A percentile compares a stretch with the other conserved stretches of the same genome.
These are phyloP conservation scores for Gephyroberyx darwinii DNA, from an alignment of 2,797 vertebrate genomes.

Conservation along the genomic window DNA sequence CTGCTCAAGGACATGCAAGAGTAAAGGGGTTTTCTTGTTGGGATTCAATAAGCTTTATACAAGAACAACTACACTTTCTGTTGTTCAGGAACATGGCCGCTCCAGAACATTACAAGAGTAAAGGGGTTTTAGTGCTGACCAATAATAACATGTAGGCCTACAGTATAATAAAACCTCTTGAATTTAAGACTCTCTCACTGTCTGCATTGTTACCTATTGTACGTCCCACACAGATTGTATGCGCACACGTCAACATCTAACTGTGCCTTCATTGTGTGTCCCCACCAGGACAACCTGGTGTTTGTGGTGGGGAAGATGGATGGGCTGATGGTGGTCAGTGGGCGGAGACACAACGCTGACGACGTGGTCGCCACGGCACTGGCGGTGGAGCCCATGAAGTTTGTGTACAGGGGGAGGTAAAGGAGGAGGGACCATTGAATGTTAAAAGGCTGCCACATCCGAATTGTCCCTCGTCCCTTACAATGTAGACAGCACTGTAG, in stretches of 20 bases:
- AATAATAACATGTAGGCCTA: too few relatives aligned
- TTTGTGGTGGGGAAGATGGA: conserved; percentile 96
- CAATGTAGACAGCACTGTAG: neutral
- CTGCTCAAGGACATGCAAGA: too few relatives aligned
- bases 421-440: conserved; percentile 29
- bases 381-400: conserved; percentile 98
- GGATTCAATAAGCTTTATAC: too few relatives aligned
- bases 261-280: conserved; percentile 29
- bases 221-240: neutral
- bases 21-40: too few relatives aligned
- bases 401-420: conserved; percentile 97
- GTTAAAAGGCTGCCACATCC: neutral
- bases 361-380: conserved; percentile 94
- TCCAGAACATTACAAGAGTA: too few relatives aligned
- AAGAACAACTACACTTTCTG: too few relatives aligned
- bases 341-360: conserved; percentile 92
- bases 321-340: conserved; percentile 92
- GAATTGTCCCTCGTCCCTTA: neutral
- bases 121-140: too few relatives aligned
- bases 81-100: too few relatives aligned
- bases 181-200: too few relatives aligned
- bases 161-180: too few relatives aligned
- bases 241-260: neutral
- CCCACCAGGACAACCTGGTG: conserved; percentile 88
- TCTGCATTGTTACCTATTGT: neutral